Evolutionary conservation across 2,888 invertebrate species (phyloP).

Genomic region (Limnephilus rhombicus): DNA sequence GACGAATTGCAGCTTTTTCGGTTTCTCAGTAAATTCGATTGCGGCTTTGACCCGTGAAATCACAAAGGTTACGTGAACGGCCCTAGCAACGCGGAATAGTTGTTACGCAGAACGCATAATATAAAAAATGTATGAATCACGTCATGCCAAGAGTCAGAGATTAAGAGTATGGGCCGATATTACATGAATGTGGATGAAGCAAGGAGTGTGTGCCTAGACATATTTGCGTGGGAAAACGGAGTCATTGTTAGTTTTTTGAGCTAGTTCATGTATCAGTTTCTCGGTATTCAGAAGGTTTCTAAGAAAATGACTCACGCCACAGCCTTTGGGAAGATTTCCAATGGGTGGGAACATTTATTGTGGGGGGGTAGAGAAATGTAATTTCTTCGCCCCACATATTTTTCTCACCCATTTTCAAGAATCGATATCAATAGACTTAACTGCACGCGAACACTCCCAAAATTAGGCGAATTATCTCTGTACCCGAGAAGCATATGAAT

Average conservation of each 20-base stretch:
- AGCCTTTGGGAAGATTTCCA: neutral
- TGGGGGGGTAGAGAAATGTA: neutral
- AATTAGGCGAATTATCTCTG: neutral
- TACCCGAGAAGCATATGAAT: too few species aligned
- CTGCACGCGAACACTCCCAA: neutral
- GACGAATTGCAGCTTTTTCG: too few species aligned
- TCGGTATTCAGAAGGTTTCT: neutral
- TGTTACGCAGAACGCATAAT: neutral
- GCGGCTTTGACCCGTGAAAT: too few species aligned
- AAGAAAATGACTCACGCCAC: conserved; percentile 4
- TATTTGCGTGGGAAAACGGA: too few species aligned
- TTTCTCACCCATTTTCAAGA: neutral
- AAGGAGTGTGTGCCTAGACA: too few species aligned
- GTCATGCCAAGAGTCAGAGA: too few species aligned
- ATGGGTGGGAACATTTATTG: neutral
- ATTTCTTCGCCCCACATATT: neutral
- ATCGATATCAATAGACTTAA: neutral
- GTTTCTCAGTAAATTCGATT: too few species aligned
- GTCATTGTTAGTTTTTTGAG: too few species aligned
- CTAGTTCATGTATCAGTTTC: neutral
- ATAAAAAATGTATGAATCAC: neutral
- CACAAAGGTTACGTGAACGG: too few species aligned
- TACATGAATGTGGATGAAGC: too few species aligned
- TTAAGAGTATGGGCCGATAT: too few species aligned
- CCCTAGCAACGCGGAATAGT: neutral